Evolutionary conservation across 2,888 invertebrate genomes (phyloP).

Genomic region (Elegia similella): DNA sequence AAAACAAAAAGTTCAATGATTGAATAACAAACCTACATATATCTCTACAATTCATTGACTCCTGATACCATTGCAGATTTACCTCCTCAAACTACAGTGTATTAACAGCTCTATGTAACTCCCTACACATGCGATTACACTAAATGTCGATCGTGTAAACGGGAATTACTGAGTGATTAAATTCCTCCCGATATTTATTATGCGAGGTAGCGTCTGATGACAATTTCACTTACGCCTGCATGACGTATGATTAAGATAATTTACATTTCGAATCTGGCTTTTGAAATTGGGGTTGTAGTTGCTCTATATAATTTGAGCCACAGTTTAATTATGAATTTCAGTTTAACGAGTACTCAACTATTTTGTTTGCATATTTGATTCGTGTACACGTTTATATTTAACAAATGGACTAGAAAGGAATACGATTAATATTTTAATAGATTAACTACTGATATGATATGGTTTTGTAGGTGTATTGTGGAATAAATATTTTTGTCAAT

Average conservation of each 20-base stretch:
- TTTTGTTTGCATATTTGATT: conserved; percentile 4
- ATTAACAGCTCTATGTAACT: conserved; percentile 26
- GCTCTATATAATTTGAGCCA: conserved; percentile 14
- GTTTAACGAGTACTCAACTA: neutral
- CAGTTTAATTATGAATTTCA: conserved; percentile 1
- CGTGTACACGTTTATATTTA: neutral
- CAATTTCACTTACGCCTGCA: conserved; percentile 51
- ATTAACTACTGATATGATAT: too few species aligned
- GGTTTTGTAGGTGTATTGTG: too few species aligned
- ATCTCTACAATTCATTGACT: neutral
- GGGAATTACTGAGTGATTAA: conserved; percentile 64
- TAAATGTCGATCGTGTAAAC: conserved; percentile 63
- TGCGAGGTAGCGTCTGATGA: conserved; percentile 50
- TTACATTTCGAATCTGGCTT: conserved; percentile 38
- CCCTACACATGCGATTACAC: conserved; percentile 42
- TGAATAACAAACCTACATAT: too few species aligned
- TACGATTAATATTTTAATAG: too few species aligned
- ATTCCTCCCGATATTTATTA: conserved; percentile 63
- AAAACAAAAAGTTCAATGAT: too few species aligned
- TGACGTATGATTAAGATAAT: conserved; percentile 46
- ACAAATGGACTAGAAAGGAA: too few species aligned
- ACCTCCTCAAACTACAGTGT: neutral
- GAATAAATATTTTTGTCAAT: too few species aligned
- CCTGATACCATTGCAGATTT: neutral
- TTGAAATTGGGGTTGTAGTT: conserved; percentile 21